These are phyloP conservation scores for Fistularia tabacaria DNA, from an alignment of 2,797 vertebrate species.

Conservation along the genomic window DNA sequence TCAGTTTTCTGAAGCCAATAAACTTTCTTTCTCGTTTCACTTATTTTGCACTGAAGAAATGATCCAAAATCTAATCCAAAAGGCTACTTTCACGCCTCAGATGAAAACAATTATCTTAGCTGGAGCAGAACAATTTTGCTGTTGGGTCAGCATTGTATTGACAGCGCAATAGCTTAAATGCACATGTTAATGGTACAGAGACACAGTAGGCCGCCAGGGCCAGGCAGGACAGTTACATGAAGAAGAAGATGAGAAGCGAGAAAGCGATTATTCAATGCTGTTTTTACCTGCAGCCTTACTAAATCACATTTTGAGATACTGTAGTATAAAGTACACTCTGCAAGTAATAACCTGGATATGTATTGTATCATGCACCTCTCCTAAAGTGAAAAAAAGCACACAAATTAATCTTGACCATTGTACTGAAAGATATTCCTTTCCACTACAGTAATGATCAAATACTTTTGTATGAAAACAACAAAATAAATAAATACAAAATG, in stretches of 20 bases:
- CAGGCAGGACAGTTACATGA: constrained; percentile 6
- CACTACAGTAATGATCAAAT: neutral
- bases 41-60: constrained; percentile 17
- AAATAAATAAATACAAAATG: too few species aligned
- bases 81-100: constrained; percentile 47
- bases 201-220: constrained; percentile 36
- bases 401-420: too few species aligned
- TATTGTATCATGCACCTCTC: too few species aligned
- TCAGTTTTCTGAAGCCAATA: constrained; percentile 20
- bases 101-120: constrained; percentile 56
- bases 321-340: too few species aligned
- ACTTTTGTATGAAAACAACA: too few species aligned
- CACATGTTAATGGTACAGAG: constrained; percentile 53
- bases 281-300: constrained; percentile 58
- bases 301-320: constrained; percentile 49
- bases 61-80: constrained; percentile 38
- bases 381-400: too few species aligned
- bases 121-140: constrained; percentile 55
- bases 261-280: constrained; percentile 35
- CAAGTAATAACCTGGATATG: neutral
- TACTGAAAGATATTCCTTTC: neutral
- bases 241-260: too few species aligned
- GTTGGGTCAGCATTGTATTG: constrained; percentile 45
- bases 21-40: constrained; percentile 5
- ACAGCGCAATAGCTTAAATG: constrained; percentile 53